Evolutionary conservation across 2,113 vertebrate species (phyloP).

Genomic region (Pseudopipra pipra): DNA sequence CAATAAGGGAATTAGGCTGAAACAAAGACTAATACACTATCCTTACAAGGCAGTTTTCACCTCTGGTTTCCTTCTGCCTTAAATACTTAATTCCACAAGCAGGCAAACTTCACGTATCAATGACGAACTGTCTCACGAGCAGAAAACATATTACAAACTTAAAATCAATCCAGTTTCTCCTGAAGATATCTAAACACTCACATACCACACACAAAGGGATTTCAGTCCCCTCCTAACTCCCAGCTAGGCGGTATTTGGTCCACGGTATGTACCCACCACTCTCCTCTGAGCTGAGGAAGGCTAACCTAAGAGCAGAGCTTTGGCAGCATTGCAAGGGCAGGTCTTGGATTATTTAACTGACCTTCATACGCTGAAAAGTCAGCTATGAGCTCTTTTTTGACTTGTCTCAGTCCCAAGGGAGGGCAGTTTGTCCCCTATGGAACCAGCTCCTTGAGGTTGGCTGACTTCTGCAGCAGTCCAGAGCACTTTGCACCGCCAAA

Average conservation of each 20-base stretch:
- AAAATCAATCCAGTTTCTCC: not conserved
- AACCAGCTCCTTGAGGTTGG: not conserved
- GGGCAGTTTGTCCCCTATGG: not conserved
- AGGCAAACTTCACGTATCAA: not conserved
- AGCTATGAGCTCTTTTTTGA: not conserved
- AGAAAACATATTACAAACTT: not conserved
- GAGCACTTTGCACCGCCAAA: not conserved
- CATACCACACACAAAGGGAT: not conserved
- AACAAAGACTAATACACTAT: constrained; percentile 9
- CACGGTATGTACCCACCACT: not conserved
- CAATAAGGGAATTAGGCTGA: constrained; percentile 27
- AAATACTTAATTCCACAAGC: not conserved
- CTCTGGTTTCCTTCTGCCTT: not conserved
- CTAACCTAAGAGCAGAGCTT: not conserved
- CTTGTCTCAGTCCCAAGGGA: not conserved
- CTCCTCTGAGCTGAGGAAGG: not conserved
- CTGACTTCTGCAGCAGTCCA: not conserved
- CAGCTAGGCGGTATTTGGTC: not conserved
- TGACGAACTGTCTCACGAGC: not conserved
- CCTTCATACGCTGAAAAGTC: not conserved
- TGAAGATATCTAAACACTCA: not conserved
- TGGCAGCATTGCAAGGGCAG: not conserved
- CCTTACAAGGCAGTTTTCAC: constrained; percentile 43
- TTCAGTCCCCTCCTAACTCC: not conserved
- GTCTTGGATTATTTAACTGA: not conserved